Evolutionary conservation across 2,888 invertebrate species (phyloP), one percentile per base, ranked within the genome.

Genomic region (Ptilodon capucinus): DNA sequence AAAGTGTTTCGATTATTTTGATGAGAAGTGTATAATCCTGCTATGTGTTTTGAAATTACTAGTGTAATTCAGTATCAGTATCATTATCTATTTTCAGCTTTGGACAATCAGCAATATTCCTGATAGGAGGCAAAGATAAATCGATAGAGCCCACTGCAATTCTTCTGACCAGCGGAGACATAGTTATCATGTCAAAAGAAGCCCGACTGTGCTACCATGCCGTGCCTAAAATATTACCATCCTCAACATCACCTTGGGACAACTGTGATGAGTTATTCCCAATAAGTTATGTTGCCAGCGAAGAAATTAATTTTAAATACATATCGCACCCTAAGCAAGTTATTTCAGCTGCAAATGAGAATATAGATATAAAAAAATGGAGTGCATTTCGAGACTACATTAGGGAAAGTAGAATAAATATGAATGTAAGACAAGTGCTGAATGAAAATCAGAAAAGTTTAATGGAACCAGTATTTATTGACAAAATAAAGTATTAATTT

Each of bases 91-190:
- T 39, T 86, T 92, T 67, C 86, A 99, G 99, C 85, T 97, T 99
- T 85, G 99, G 99, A 0, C 98, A 98, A 83, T 94, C 96, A 44
- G 98, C 98, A 11, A 93, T 99, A 69, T 99, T 99, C 83, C 91
- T 99, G 30, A 93, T 99, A 59, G 99, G 99, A 16, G 98, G 98
- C 0, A 78, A 79, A 61, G 93, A 93, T 0, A 94, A 94, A 66
- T 93, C 94, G 28, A 92, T 93, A 41, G 87, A 93, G 69, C 95
- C 96, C 2, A 86, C 92, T 14, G 93, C 96, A 0, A 72, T 99
- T 43, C 93, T 94, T 67, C 85, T 99, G 2, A 92, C 94, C 48
- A 97, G 97, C 84, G 99, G 99, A 0, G 99, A 99, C 84, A 92
- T 99, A 44, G 86, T 98, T 25, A 86, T 99, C 0, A 99, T 99